Evolutionary conservation across 2,888 invertebrate genomes (phyloP).

Genomic region (Brachypterus glaber): DNA sequence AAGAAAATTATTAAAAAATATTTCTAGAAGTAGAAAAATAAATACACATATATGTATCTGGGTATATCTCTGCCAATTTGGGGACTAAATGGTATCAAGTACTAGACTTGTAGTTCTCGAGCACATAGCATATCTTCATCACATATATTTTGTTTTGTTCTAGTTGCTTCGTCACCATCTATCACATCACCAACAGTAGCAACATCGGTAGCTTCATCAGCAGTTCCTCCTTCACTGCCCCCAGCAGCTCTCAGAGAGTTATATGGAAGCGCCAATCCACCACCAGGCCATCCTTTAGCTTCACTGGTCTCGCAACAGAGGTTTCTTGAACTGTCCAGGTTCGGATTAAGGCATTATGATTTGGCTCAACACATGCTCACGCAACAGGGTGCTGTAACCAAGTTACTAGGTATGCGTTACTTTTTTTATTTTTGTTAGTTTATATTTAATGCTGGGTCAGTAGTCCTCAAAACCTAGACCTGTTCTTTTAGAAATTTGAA

Average conservation of each 20-base stretch:
- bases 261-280: constrained; percentile 31
- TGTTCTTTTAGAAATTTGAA: too few species aligned
- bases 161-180: constrained; percentile 31
- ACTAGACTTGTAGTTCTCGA: too few species aligned
- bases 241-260: constrained; percentile 40
- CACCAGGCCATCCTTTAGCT: constrained; percentile 55
- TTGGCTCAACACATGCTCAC: constrained; percentile 83
- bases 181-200: constrained; percentile 44
- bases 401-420: constrained; percentile 68
- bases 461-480: too few species aligned
- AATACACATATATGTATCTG: too few species aligned
- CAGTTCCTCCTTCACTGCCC: constrained; percentile 32
- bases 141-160: too few species aligned
- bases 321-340: constrained; percentile 69
- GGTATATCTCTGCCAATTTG: too few species aligned
- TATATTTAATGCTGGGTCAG: too few species aligned
- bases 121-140: too few species aligned
- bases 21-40: too few species aligned
- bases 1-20: too few species aligned
- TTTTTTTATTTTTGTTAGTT: constrained; percentile 1
- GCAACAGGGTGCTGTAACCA: constrained; percentile 86
- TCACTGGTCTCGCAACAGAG: constrained; percentile 70
- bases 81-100: too few species aligned
- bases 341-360: constrained; percentile 79
- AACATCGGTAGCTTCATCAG: constrained; percentile 32